Conservation (phyloP, 1,140 invertebrate species). For the Neotoxoptera formosana region DNA sequence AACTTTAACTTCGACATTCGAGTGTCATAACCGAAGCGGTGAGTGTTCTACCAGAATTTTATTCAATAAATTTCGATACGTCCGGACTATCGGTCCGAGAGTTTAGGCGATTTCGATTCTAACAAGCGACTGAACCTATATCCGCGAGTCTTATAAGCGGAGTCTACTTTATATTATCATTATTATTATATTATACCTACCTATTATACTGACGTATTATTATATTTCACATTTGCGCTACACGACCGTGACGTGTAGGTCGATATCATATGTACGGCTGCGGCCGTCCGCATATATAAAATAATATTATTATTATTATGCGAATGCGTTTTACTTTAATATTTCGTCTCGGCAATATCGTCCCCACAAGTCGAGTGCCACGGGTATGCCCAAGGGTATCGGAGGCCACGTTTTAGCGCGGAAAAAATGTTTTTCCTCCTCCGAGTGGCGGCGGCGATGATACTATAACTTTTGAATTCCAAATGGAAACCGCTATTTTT, state of each 20-base stretch:
- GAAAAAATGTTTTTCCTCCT: background rate
- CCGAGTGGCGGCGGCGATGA: background rate
- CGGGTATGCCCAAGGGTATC: background rate
- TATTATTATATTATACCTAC: too few relatives aligned
- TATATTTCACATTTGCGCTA: background rate
- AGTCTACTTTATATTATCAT: too few relatives aligned
- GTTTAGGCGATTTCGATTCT: too few relatives aligned
- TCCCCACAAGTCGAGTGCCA: background rate
- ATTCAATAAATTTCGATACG: too few relatives aligned
- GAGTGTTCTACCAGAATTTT: too few relatives aligned
- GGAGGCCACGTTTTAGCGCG: background rate
- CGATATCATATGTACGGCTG: background rate
- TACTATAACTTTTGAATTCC: slow-evolving; percentile 21
- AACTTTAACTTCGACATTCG: too few relatives aligned
- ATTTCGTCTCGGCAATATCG: background rate
- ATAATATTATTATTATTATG: background rate
- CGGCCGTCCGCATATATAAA: background rate
- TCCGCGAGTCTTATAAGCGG: too few relatives aligned
- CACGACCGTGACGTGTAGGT: background rate
- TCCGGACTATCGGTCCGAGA: too few relatives aligned
- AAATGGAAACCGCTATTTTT: slow-evolving; percentile 22
- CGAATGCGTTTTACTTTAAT: slow-evolving; percentile 8
- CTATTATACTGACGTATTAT: background rate
- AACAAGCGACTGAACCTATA: too few relatives aligned
- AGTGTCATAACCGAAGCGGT: too few relatives aligned